Conservation (phyloP, 2,113 vertebrate genomes). For the Upupa epops region DNA sequence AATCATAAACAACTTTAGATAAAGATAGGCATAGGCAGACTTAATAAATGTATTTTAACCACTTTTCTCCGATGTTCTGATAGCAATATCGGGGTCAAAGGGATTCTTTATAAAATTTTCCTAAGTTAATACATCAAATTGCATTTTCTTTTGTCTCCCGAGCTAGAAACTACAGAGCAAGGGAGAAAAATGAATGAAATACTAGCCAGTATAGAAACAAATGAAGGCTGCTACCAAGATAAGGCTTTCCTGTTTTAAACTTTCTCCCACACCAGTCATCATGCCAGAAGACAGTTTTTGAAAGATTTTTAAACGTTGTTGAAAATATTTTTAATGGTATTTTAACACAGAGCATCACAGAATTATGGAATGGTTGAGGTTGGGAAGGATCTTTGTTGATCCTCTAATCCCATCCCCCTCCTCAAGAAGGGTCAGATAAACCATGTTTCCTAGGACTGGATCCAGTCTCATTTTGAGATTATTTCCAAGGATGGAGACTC, state of each 20-base stretch:
- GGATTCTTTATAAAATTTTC: neutral
- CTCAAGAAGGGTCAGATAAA: neutral
- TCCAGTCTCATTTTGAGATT: neutral
- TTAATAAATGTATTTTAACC: neutral
- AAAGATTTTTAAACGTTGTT: neutral
- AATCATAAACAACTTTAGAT: neutral
- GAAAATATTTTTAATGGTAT: neutral
- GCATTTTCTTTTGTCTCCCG: neutral
- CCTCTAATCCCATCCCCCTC: neutral
- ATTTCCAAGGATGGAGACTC: neutral
- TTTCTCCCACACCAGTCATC: neutral
- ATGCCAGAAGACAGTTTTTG: neutral
- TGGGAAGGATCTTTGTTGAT: neutral
- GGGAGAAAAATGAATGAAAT: neutral
- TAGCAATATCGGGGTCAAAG: neutral
- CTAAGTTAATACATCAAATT: neutral
- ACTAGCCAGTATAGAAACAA: neutral
- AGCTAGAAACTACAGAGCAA: neutral
- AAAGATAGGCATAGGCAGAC: neutral
- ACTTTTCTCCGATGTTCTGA: neutral
- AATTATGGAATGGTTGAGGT: neutral
- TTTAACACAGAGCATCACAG: neutral
- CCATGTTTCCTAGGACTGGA: accelerated
- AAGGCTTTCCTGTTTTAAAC: neutral
- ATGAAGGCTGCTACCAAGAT: neutral